A percentile compares a stretch with the other conserved stretches of the same genome.
phyloP scores from a whole-genome alignment of 2,113 vertebrate genomes.

The Thomomys bottae region DNA sequence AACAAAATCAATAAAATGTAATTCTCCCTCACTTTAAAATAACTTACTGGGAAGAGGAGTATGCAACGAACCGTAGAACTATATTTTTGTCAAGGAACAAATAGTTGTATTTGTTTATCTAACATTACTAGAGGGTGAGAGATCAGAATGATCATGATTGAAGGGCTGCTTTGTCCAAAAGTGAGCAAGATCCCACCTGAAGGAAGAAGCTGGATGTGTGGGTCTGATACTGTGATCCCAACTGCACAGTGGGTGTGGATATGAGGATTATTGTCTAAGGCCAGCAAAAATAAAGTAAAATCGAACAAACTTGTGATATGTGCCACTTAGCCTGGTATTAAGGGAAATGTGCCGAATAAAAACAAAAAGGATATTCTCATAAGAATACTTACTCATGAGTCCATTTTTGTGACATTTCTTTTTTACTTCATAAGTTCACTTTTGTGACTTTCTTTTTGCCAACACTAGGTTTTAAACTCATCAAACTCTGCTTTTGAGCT shows the following conservation, averaged over 20 bases:
- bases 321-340: background rate
- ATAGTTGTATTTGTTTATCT: background rate
- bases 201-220: no score
- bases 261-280: no score
- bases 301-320: background rate
- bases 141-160: background rate
- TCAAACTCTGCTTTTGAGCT: no score
- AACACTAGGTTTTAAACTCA: no score
- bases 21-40: background rate
- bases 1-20: background rate
- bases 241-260: no score
- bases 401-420: background rate
- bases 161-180: background rate
- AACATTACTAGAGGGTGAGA: background rate
- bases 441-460: background rate
- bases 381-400: background rate
- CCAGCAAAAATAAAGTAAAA: no score
- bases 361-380: background rate
- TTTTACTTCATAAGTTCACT: background rate
- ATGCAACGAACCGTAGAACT: background rate
- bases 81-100: background rate
- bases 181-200: no score
- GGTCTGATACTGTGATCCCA: no score
- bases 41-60: background rate
- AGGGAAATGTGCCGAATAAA: background rate